Evolutionary conservation across 2,113 vertebrate genomes (phyloP), one percentile per base, ranked within the genome.

Genomic region (Ariopsis seemanni): DNA sequence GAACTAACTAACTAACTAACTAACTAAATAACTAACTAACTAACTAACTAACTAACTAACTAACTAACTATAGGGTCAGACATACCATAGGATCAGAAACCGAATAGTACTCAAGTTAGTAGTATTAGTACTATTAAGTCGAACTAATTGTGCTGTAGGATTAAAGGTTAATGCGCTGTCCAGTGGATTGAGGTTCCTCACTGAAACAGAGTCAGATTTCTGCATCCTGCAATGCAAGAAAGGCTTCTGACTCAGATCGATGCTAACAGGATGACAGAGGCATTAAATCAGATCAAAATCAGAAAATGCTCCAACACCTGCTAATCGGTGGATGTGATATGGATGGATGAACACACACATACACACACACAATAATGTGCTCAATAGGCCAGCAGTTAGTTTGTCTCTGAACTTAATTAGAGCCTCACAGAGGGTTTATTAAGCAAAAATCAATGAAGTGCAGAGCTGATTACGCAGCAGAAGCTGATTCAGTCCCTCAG

Each of bases 401-500:
- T 34, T 81, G 55, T 18, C 7, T 1, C 18, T 81, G 55, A 60
- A 81, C 79, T 82, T 82, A 18, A 82, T 82, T 82, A 82, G 80
- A 63, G 5, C 20, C 80, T 63, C 57, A 63, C 58, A 63, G 80
- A 81, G 78, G 55, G 55, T 60, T 60, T 81, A 22, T 18, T 20
- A 20, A 34, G 78, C 78, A 34, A 55, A 82, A 82, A 30, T 62
- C 57, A 20, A 62, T 82, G 57, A 60, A 62, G 80, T 42, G 57
- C 4, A 1, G 15, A 48, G 57, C 57, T 62, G 80, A 82, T 82
- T 60, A 60, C 6, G 18, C 27, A 42, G 55, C 53, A 60, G 79
- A 60, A 81, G 79, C 79, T 81, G 79, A 81, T 34, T 58, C 79
- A 81, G 80, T 62, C 20, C 80, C 14, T 22, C 80, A 62, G 80